Conservation (phyloP, 64 coral and sea anemone genomes). For the Stylophora pistillata region DNA sequence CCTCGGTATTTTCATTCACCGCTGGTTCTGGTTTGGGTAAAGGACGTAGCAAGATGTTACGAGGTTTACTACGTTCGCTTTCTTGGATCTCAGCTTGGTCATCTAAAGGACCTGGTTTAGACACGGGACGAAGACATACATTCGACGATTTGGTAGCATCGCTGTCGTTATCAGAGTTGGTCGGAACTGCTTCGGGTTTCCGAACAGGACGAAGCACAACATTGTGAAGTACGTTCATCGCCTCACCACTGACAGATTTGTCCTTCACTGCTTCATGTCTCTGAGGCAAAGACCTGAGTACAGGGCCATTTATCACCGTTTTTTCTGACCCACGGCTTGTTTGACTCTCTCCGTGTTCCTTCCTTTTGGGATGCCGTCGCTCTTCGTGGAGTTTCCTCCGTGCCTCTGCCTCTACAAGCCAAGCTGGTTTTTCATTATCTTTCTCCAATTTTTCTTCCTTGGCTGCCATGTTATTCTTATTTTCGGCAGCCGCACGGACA, state of each 20-base stretch:
- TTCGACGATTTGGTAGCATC: not conserved
- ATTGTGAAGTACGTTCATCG: not conserved
- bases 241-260: not conserved
- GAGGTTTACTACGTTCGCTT: not conserved
- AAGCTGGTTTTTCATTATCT: conserved; percentile 65
- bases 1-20: not conserved
- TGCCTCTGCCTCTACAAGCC: conserved; percentile 63
- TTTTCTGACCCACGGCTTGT: not conserved
- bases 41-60: not conserved
- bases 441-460: conserved; percentile 61
- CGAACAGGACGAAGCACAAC: conserved; percentile 29
- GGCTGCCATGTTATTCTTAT: conserved; percentile 47
- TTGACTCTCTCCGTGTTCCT: conserved; percentile 10
- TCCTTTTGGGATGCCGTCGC: conserved; percentile 16
- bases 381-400: conserved; percentile 59
- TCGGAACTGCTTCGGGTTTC: conserved; percentile 34
- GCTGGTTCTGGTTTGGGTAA: not conserved
- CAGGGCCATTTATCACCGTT: not conserved
- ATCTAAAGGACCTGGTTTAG: not conserved
- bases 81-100: not conserved
- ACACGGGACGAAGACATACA: not conserved
- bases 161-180: conserved; percentile 39
- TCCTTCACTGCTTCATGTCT: not conserved
- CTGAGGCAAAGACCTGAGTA: not conserved
- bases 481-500: conserved; percentile 47